Evolutionary conservation across 1,140 invertebrate species (phyloP).

Genomic region (Eriosoma lanigerum): DNA sequence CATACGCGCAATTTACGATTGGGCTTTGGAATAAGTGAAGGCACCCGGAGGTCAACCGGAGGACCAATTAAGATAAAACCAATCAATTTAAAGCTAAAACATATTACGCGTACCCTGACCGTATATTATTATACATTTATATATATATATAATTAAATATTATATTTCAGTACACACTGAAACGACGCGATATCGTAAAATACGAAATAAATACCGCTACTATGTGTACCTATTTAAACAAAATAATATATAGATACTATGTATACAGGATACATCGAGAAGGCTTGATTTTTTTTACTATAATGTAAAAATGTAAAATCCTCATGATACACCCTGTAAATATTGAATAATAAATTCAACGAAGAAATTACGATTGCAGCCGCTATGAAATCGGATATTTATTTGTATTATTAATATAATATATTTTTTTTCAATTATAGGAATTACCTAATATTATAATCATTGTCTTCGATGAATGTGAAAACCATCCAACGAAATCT

Average conservation of each 20-base stretch:
- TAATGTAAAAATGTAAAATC: no score
- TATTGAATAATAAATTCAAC: background rate
- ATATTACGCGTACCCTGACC: background rate
- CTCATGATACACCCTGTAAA: no score
- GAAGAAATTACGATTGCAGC: background rate
- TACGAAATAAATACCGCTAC: background rate
- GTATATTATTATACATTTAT: background rate
- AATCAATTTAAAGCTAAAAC: conserved; percentile 37
- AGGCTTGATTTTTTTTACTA: no score
- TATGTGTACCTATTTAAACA: no score
- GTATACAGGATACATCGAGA: no score
- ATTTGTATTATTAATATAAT: no score
- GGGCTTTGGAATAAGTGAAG: conserved; percentile 40
- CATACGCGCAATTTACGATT: conserved; percentile 29
- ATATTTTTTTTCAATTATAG: no score
- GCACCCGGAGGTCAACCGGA: background rate
- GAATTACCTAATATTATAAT: no score
- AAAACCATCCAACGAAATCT: no score
- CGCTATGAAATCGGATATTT: no score
- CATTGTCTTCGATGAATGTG: no score
- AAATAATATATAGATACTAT: no score
- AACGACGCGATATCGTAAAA: background rate
- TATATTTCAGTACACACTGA: background rate
- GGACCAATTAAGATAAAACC: conserved; percentile 43
- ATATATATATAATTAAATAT: background rate